A percentile compares a stretch with the other conserved stretches of the same genome.
These are phyloP conservation scores for Oryctes rhinoceros DNA, from an alignment of 1,140 invertebrate genomes.

Conservation along the genomic window DNA sequence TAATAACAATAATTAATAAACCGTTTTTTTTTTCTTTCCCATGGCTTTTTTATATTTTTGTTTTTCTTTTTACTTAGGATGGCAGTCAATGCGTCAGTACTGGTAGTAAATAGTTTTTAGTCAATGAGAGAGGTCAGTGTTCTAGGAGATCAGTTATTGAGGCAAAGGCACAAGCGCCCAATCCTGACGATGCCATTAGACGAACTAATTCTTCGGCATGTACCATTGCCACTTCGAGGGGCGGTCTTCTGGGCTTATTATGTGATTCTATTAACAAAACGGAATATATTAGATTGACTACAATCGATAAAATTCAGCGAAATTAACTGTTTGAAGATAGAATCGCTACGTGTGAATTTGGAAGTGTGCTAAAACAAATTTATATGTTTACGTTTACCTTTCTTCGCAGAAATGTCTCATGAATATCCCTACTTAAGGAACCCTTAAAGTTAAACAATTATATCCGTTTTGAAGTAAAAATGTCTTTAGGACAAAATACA, in stretches of 20 bases:
- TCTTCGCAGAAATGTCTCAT: too few relatives aligned
- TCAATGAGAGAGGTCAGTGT: slow-evolving; percentile 48
- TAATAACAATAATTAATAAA: background rate
- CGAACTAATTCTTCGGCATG: slow-evolving; percentile 89
- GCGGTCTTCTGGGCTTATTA: slow-evolving; percentile 86
- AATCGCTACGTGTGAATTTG: too few relatives aligned
- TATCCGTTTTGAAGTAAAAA: too few relatives aligned
- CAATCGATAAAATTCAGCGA: background rate
- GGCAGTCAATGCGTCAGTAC: slow-evolving; percentile 45
- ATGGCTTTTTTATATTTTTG: too few relatives aligned
- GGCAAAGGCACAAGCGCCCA: slow-evolving; percentile 95
- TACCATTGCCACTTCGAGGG: slow-evolving; percentile 89
- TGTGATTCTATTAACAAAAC: slow-evolving; percentile 77
- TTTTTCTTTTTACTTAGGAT: slow-evolving; percentile 39
- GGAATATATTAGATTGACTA: background rate
- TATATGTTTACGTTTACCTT: too few relatives aligned
- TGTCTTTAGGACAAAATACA: too few relatives aligned
- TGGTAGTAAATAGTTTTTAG: slow-evolving; percentile 29
- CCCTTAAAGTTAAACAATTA: too few relatives aligned
- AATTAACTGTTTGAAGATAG: background rate
- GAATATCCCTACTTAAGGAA: too few relatives aligned
- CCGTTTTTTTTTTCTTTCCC: background rate
- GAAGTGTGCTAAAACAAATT: too few relatives aligned
- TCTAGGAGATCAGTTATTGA: slow-evolving; percentile 73
- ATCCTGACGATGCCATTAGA: slow-evolving; percentile 87